Conservation (phyloP, 2,797 vertebrate species). For the Falco naumanni region DNA sequence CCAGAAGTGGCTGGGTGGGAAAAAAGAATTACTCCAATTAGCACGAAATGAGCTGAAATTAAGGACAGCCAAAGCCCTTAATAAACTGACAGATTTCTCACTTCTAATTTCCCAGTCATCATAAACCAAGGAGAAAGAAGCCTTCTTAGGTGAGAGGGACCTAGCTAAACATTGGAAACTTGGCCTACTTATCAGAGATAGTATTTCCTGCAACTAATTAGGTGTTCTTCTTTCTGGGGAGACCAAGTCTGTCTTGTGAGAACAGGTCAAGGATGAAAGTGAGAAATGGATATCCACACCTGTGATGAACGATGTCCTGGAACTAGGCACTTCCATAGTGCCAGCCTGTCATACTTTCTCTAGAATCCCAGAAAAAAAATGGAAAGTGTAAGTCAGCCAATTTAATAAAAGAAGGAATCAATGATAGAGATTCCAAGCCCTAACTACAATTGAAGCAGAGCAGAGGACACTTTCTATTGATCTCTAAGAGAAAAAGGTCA, state of each 20-base stretch:
- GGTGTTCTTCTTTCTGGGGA: too few relatives aligned
- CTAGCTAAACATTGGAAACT: background rate
- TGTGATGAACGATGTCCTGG: background rate
- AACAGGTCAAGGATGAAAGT: slow-evolving; percentile 34
- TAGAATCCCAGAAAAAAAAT: background rate
- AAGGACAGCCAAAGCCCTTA: background rate
- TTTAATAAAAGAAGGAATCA: background rate
- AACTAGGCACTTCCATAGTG: background rate
- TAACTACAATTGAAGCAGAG: background rate
- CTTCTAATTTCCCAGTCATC: background rate
- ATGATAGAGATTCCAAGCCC: background rate
- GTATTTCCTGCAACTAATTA: background rate
- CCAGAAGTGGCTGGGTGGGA: background rate
- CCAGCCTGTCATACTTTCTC: background rate
- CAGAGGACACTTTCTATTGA: background rate
- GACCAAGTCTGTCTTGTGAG: background rate
- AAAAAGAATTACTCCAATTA: background rate
- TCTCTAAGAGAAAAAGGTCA: background rate
- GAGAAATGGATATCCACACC: background rate
- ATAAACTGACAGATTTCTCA: background rate
- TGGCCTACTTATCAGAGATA: slow-evolving; percentile 3
- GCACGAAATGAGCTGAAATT: background rate
- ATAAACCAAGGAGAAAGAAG: background rate
- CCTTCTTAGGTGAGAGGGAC: background rate
- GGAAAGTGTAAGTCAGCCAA: background rate